These are phyloP conservation scores for Epirrhoe tristata DNA, from an alignment of 2,888 invertebrate species.

Conservation along the genomic window DNA sequence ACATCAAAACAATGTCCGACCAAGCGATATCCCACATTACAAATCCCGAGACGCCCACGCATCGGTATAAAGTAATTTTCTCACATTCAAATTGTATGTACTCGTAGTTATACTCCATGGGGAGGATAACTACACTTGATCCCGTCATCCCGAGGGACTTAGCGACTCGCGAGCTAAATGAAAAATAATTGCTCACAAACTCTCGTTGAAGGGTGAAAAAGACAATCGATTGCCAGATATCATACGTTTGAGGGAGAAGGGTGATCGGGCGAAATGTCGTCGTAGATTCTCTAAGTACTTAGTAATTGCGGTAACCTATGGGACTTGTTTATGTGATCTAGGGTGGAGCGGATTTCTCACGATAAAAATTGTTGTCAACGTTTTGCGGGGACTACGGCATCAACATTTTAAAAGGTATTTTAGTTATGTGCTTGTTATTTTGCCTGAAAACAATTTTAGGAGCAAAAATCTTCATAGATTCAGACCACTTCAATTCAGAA, in stretches of 20 bases:
- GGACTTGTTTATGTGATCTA: slow-evolving; percentile 66
- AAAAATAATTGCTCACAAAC: slow-evolving; percentile 77
- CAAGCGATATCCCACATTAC: slow-evolving; percentile 66
- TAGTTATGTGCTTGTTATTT: no score
- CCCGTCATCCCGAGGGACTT: slow-evolving; percentile 68
- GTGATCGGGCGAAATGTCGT: slow-evolving; percentile 35
- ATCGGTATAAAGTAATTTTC: slow-evolving; percentile 64
- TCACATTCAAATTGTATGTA: slow-evolving; percentile 72
- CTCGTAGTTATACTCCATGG: slow-evolving; percentile 55
- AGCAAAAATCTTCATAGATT: no score
- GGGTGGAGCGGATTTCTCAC: slow-evolving; percentile 56
- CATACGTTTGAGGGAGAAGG: slow-evolving; percentile 36
- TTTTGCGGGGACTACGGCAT: neutral
- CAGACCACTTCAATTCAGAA: no score
- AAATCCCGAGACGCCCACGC: slow-evolving; percentile 65
- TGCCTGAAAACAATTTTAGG: no score
- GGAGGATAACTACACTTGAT: slow-evolving; percentile 69
- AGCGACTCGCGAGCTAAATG: slow-evolving; percentile 73
- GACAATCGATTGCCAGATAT: slow-evolving; percentile 45
- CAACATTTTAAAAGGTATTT: no score
- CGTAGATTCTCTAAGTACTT: slow-evolving; percentile 33
- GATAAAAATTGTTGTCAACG: slow-evolving; percentile 27
- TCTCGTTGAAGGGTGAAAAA: slow-evolving; percentile 51
- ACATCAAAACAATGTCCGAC: slow-evolving; percentile 34
- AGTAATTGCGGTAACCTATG: slow-evolving; percentile 57